Conservation (phyloP, 2,797 vertebrate genomes). For the Myotis myotis region DNA sequence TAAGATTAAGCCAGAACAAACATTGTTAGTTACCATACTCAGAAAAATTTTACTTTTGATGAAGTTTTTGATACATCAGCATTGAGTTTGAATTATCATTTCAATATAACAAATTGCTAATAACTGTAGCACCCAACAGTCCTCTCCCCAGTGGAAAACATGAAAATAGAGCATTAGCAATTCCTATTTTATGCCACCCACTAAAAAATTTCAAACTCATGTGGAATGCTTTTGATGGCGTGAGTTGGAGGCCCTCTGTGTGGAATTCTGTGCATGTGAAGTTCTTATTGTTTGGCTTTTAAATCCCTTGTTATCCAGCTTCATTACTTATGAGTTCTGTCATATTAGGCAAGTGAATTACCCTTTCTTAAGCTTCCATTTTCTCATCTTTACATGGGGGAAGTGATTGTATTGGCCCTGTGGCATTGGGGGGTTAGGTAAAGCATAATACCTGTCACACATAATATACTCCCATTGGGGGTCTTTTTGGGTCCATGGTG, state of each 20-base stretch:
- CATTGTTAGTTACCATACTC: background rate
- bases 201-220: background rate
- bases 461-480: background rate
- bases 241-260: background rate
- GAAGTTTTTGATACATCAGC: background rate
- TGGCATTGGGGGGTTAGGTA: too few relatives aligned
- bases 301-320: background rate
- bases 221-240: background rate
- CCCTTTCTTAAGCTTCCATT: background rate
- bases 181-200: background rate
- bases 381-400: background rate
- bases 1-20: background rate
- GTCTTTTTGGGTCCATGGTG: background rate
- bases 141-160: background rate
- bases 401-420: background rate
- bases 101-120: background rate
- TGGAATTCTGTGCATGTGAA: background rate
- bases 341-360: background rate
- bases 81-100: background rate
- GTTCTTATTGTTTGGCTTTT: background rate
- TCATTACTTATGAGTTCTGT: background rate
- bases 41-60: background rate
- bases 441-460: background rate
- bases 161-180: background rate
- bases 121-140: background rate